Conservation (phyloP, 1,140 invertebrate species). For the Drosophila nasuta region DNA sequence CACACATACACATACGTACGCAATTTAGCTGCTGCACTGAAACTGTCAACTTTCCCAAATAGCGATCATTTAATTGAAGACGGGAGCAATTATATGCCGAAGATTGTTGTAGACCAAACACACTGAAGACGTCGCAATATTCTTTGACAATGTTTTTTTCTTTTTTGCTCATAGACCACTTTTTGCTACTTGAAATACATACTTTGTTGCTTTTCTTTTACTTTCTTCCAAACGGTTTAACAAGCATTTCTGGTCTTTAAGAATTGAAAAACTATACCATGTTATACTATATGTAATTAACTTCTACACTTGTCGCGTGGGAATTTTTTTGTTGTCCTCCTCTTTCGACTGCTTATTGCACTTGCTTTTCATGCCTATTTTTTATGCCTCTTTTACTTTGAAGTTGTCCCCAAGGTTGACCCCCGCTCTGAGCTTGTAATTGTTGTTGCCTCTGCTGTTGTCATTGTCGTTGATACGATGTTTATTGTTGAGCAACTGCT, state of each 20-base stretch:
- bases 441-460: not conserved
- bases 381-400: slow-evolving; percentile 21
- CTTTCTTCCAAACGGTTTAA: slow-evolving; percentile 38
- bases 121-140: slow-evolving; percentile 34
- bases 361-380: slow-evolving; percentile 32
- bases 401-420: slow-evolving; percentile 51
- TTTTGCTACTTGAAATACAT: slow-evolving; percentile 1
- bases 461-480: not conserved
- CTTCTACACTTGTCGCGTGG: slow-evolving; percentile 43
- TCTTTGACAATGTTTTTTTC: slow-evolving; percentile 41
- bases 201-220: slow-evolving; percentile 49
- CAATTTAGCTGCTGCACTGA: slow-evolving; percentile 51
- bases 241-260: slow-evolving; percentile 17
- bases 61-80: slow-evolving; percentile 42
- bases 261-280: slow-evolving; percentile 50
- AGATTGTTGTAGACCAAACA: slow-evolving; percentile 9
- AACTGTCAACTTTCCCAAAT: slow-evolving; percentile 64
- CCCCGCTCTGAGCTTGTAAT: slow-evolving; percentile 3
- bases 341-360: slow-evolving; percentile 33
- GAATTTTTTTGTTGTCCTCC: slow-evolving; percentile 42
- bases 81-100: slow-evolving; percentile 38
- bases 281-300: slow-evolving; percentile 39
- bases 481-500: slow-evolving; percentile 35
- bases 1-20: slow-evolving; percentile 17
- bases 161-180: slow-evolving; percentile 9